Evolutionary conservation across 1,140 invertebrate genomes (phyloP).

Genomic region (Phymastichus coffea): DNA sequence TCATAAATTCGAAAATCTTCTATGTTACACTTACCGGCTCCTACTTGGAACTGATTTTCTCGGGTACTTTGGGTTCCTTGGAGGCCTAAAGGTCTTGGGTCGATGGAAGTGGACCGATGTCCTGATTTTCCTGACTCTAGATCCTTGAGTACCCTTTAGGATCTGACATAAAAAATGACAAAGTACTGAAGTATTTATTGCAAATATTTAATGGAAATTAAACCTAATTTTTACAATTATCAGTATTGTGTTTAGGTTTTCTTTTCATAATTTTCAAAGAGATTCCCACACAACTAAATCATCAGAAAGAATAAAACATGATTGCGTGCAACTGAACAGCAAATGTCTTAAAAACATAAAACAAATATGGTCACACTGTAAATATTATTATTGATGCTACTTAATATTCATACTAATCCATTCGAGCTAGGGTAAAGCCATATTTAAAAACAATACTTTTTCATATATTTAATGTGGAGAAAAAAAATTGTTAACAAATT

Average conservation of each 20-base stretch:
- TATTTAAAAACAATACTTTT: neutral
- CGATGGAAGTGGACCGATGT: conserved; percentile 92
- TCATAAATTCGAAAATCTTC: neutral
- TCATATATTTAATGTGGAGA: too few relatives aligned
- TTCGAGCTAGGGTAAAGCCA: too few relatives aligned
- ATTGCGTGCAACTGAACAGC: too few relatives aligned
- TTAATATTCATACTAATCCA: too few relatives aligned
- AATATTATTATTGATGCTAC: too few relatives aligned
- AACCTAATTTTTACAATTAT: too few relatives aligned
- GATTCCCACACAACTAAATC: conserved; percentile 60
- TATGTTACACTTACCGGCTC: conserved; percentile 68
- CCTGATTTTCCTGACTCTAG: conserved; percentile 84
- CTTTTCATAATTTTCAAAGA: conserved; percentile 58
- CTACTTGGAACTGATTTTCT: conserved; percentile 90
- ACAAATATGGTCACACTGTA: too few relatives aligned
- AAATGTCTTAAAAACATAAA: too few relatives aligned
- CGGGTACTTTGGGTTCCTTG: conserved; percentile 92
- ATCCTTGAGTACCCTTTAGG: conserved; percentile 86
- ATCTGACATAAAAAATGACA: conserved; percentile 62
- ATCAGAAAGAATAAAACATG: conserved; percentile 51
- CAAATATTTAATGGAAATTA: too few relatives aligned
- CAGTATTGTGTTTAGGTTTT: conserved; percentile 41
- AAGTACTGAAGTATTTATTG: too few relatives aligned
- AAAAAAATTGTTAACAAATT: too few relatives aligned
- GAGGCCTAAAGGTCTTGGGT: conserved; percentile 88